Conservation (phyloP, 2,113 vertebrate genomes). For the Bos javanicus region DNA sequence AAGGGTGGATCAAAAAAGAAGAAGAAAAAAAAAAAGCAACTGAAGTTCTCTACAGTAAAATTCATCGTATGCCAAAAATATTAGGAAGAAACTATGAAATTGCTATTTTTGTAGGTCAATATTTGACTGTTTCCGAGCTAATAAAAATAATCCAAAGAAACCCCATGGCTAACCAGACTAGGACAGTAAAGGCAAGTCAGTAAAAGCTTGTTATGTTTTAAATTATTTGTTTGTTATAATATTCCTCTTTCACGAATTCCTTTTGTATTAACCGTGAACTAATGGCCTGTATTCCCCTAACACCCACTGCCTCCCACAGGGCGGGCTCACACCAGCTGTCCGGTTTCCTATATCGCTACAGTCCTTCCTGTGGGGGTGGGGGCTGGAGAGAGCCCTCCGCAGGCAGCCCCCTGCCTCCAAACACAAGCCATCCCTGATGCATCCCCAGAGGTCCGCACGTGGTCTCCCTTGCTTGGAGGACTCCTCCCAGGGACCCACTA, state of each 20-base stretch:
- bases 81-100: neutral
- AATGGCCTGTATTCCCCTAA: neutral
- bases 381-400: no score
- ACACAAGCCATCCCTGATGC: neutral
- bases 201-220: neutral
- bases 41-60: neutral
- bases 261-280: neutral
- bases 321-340: neutral
- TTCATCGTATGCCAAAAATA: neutral
- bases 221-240: neutral
- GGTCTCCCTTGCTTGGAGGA: neutral
- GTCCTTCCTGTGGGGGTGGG: neutral
- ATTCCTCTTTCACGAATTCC: neutral
- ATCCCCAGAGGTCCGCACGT: neutral
- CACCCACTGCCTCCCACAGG: neutral
- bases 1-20: neutral
- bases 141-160: neutral
- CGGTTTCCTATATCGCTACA: neutral
- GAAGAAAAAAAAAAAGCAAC: neutral
- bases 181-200: neutral
- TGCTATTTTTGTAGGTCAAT: neutral
- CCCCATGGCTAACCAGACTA: neutral
- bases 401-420: neutral
- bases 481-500: neutral
- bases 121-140: neutral